Conservation (phyloP, 23 tunicate genomes). For the Styela plicata region DNA sequence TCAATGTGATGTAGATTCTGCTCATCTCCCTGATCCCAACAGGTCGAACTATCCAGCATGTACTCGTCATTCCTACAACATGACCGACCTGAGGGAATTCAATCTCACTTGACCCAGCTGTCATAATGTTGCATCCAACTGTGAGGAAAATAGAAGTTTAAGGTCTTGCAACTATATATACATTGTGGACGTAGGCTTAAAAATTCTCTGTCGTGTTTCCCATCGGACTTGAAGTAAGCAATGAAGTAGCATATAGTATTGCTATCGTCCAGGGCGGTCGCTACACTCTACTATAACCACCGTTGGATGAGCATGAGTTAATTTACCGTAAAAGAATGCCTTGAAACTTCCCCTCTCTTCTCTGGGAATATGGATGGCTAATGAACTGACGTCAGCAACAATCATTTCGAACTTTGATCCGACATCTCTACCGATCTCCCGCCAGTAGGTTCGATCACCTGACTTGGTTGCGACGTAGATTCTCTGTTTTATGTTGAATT, state of each 20-base stretch:
- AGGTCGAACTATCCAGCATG: conserved; percentile 11
- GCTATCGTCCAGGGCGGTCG: too few species aligned
- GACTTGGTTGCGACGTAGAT: neutral
- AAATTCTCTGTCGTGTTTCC: too few species aligned
- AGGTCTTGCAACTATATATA: too few species aligned
- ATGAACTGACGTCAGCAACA: neutral
- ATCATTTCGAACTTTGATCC: neutral
- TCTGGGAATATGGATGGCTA: neutral
- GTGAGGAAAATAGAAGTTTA: neutral
- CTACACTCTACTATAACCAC: too few species aligned
- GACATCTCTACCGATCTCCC: neutral
- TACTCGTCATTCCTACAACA: neutral
- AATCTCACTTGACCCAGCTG: neutral
- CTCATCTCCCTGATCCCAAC: conserved; percentile 1
- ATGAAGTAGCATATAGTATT: too few species aligned
- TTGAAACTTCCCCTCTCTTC: neutral
- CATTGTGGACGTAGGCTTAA: too few species aligned
- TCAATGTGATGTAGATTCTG: conserved; percentile 8
- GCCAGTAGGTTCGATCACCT: neutral
- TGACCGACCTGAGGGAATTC: neutral
- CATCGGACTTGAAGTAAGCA: too few species aligned
- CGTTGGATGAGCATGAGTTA: too few species aligned
- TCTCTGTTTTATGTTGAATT: neutral
- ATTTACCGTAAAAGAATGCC: neutral
- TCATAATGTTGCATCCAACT: conserved; percentile 9